Evolutionary conservation across 2,113 vertebrate genomes (phyloP).

Genomic region (Lophius piscatorius): DNA sequence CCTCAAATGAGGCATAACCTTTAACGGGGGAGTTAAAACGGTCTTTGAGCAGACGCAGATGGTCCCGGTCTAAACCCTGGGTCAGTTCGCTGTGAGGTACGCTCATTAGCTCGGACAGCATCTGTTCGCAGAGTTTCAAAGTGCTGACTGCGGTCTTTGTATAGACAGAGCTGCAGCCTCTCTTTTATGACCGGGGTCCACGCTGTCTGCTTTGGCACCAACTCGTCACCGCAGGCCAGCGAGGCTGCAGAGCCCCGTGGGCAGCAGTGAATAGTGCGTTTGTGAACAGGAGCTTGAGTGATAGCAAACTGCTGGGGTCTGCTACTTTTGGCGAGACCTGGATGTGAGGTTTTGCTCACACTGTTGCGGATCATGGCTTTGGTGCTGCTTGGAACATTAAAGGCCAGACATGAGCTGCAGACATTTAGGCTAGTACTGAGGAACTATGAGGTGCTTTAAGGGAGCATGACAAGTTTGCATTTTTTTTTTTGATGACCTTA

Average conservation of each 20-base stretch:
- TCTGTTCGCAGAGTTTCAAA: conserved; percentile 61
- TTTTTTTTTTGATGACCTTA: neutral
- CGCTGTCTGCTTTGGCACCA: conserved; percentile 36
- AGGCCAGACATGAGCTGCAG: neutral
- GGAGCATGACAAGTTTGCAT: neutral
- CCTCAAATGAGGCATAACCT: neutral
- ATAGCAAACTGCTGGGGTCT: conserved; percentile 32
- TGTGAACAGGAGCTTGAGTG: conserved; percentile 19
- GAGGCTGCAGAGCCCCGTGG: conserved; percentile 28
- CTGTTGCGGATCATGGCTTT: neutral
- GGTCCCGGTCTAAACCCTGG: conserved; percentile 29
- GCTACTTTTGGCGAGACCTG: conserved; percentile 1
- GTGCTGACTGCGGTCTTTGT: conserved; percentile 67
- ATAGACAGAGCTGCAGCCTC: conserved; percentile 49
- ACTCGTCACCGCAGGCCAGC: conserved; percentile 22
- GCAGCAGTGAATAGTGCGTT: conserved; percentile 7
- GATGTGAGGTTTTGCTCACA: neutral
- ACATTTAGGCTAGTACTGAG: neutral
- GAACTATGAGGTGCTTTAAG: neutral
- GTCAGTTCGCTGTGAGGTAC: conserved; percentile 18
- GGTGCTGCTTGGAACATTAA: neutral
- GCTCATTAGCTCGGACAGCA: conserved; percentile 58
- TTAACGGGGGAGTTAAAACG: conserved; percentile 2
- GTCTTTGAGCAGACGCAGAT: conserved; percentile 13
- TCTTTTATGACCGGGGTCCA: conserved; percentile 43